Evolutionary conservation across 1,140 invertebrate species (phyloP).

Genomic region (Musca domestica): DNA sequence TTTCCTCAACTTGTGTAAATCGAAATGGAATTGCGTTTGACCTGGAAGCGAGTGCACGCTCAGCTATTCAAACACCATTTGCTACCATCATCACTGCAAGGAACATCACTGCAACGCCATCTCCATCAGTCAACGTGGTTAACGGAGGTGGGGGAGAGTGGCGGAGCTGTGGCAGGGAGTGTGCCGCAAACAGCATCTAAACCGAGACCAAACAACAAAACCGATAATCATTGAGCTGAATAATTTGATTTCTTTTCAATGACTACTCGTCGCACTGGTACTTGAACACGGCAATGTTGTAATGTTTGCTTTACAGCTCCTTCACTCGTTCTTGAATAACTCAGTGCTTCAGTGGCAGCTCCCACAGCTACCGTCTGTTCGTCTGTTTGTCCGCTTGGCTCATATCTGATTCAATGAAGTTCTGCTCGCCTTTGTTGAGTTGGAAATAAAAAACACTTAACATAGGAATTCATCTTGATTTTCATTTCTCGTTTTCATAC

Average conservation of each 20-base stretch:
- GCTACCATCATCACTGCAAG: neutral
- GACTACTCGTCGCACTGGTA: neutral
- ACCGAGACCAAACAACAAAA: constrained; percentile 35
- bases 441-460: constrained; percentile 12
- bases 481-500: neutral
- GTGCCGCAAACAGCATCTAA: neutral
- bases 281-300: neutral
- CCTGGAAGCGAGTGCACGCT: neutral
- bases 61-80: constrained; percentile 11
- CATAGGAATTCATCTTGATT: constrained; percentile 17
- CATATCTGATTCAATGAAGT: constrained; percentile 14
- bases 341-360: neutral
- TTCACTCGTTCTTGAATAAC: neutral
- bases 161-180: too few relatives aligned
- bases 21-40: neutral
- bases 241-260: constrained; percentile 43
- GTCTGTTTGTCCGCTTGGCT: too few relatives aligned
- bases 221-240: constrained; percentile 44
- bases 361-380: neutral
- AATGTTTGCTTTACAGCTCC: neutral
- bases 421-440: neutral
- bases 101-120: neutral
- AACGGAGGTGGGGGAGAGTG: too few relatives aligned
- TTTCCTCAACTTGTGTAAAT: constrained; percentile 2
- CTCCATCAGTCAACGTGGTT: too few relatives aligned